A percentile compares a stretch with the other conserved stretches of the same genome.
Conservation (phyloP, 2,888 invertebrate genomes). For the Allolobophora icterica region DNA sequence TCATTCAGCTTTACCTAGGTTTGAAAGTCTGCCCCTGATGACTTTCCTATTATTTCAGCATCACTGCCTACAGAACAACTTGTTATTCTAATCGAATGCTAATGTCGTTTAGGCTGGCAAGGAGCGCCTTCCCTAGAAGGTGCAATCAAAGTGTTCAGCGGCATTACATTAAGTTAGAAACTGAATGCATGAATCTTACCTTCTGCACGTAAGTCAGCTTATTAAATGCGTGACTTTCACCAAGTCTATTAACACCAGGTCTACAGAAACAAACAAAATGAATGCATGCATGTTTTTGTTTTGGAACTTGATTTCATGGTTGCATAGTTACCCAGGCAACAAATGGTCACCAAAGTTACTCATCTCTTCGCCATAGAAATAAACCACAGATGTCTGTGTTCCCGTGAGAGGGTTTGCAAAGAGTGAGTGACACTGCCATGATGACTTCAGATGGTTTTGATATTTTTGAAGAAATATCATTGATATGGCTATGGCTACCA, state of each 20-base stretch:
- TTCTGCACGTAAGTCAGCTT: not conserved
- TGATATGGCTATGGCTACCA: no score
- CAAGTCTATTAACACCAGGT: not conserved
- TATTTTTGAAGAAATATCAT: not conserved
- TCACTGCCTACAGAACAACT: not conserved
- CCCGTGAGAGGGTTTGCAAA: not conserved
- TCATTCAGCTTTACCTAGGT: not conserved
- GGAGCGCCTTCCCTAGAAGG: not conserved
- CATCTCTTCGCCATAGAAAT: not conserved
- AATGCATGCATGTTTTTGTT: not conserved
- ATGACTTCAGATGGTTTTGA: not conserved
- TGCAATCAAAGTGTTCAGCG: not conserved
- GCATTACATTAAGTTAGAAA: not conserved
- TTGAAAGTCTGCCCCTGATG: no score
- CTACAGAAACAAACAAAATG: conserved; percentile 2
- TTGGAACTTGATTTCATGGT: not conserved
- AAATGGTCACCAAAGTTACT: not conserved
- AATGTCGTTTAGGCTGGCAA: not conserved
- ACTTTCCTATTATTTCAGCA: not conserved
- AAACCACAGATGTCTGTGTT: not conserved
- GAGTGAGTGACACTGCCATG: not conserved
- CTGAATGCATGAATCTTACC: not conserved
- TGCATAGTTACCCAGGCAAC: not conserved
- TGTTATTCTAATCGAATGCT: not conserved
- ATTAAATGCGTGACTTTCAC: conserved; percentile 17